Percentiles rank a stretch among this genome's conserved stretches.
phyloP scores from a whole-genome alignment of 2,113 vertebrate species.

The Penelope pileata region DNA sequence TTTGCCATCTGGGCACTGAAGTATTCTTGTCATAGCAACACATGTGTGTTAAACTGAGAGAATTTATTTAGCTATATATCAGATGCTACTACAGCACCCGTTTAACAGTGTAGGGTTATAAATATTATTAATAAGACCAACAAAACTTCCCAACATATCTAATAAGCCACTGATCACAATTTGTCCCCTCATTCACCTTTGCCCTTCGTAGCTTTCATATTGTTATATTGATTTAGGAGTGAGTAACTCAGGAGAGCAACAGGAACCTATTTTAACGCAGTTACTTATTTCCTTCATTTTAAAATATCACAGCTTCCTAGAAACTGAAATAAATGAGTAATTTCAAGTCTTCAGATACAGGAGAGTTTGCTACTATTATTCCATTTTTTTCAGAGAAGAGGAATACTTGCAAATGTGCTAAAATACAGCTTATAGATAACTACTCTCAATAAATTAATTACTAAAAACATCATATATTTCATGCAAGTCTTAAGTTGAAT shows the following conservation, averaged over 20 bases:
- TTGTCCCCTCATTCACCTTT: conserved; percentile 72
- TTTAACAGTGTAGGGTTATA: conserved; percentile 78
- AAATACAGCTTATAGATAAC: not conserved
- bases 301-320: not conserved
- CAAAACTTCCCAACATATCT: conserved; percentile 69
- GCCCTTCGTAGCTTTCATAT: conserved; percentile 35
- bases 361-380: not conserved
- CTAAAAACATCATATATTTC: not conserved
- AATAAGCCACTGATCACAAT: conserved; percentile 78
- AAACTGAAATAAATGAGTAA: not conserved
- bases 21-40: not conserved
- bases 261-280: not conserved
- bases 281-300: not conserved
- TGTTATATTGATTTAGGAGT: conserved; percentile 41
- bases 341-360: not conserved
- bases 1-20: not conserved
- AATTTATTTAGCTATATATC: conserved; percentile 77
- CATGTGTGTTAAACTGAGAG: conserved; percentile 12
- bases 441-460: not conserved
- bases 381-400: not conserved
- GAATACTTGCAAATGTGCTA: not conserved
- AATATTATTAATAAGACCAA: conserved; percentile 77
- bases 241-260: not conserved
- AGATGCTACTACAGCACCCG: conserved; percentile 41
- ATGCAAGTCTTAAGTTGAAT: not conserved